phyloP scores from a whole-genome alignment of 1,140 invertebrate species.

The roundworm (Caenorhabditis elegans) region WBcel235 BX284605.5:2193001-2193500 shows the following conservation, averaged over 20 bases:
- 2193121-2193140: slow-evolving; percentile 8
- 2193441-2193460: not conserved
- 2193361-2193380: not conserved
- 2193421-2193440: not conserved
- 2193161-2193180: not conserved
- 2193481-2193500: not conserved
- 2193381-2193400: slow-evolving; percentile 1
- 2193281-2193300: not conserved
- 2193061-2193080: no score
- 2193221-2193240: not conserved
- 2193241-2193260: no score
- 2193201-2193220: not conserved
- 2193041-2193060: no score
- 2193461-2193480: not conserved
- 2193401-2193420: not conserved
- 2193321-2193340: not conserved
- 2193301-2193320: not conserved
- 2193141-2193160: not conserved
- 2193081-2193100: slow-evolving; percentile 8
- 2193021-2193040: no score
- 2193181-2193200: not conserved
- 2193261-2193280: no score
- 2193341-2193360: not conserved
- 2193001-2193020: not conserved
- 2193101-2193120: slow-evolving; percentile 2